These are phyloP conservation scores for Psilopsiagon aymara DNA, from an alignment of 2,113 vertebrate species.

Conservation along the genomic window DNA sequence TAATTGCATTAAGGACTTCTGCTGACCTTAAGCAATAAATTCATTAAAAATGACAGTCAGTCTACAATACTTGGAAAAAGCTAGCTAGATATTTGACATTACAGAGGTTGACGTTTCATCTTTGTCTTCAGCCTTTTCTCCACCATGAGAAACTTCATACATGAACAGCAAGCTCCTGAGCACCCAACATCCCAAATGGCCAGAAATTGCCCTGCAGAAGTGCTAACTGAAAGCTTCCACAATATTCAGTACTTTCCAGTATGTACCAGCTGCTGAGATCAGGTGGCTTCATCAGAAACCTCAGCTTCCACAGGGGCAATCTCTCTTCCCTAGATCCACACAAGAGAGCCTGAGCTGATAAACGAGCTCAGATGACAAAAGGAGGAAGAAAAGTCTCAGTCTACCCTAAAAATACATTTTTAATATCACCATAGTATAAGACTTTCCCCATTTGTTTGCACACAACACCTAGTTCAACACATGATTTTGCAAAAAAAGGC, in stretches of 20 bases:
- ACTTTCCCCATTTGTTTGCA: not conserved
- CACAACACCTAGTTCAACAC: not conserved
- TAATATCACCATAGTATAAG: not conserved
- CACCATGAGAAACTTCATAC: not conserved
- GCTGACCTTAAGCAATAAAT: not conserved
- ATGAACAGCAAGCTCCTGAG: not conserved
- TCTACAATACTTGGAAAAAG: not conserved
- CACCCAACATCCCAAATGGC: not conserved
- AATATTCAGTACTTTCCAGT: not conserved
- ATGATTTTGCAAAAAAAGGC: not conserved
- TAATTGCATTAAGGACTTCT: not conserved
- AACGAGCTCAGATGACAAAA: not conserved
- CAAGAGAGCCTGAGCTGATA: not conserved
- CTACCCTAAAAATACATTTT: not conserved
- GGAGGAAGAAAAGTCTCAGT: not conserved
- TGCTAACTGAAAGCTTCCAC: not conserved
- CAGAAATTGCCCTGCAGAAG: not conserved
- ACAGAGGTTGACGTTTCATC: not conserved
- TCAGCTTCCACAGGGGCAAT: not conserved
- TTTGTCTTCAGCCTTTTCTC: not conserved
- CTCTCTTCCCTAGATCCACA: not conserved
- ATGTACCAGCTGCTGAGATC: not conserved
- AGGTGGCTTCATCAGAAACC: not conserved
- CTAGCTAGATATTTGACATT: not conserved
- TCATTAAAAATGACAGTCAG: not conserved